Evolutionary conservation across 2,113 vertebrate genomes (phyloP), one percentile per base, ranked within the genome.

Genomic region (Hypocryptadius cinnamomeus): DNA sequence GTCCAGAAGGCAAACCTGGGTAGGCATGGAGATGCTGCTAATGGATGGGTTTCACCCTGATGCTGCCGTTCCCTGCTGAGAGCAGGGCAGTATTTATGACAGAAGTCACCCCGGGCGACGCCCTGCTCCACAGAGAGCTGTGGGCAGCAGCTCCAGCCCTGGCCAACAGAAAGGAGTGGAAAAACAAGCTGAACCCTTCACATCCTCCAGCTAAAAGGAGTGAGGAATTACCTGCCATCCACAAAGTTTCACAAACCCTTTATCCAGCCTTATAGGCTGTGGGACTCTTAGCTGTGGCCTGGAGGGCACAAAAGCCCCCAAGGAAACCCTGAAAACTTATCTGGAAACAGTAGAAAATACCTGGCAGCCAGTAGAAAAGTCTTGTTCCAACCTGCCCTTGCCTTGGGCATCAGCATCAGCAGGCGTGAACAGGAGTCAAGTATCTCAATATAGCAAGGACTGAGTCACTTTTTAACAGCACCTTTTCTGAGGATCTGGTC

Each of bases 361-460:
- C 35, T 37, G 24, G 31, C 33, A 56, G 53, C 53, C 53, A 39
- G 25, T 5, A 28, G 35, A 39, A 27, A 39, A 39, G 90, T 83
- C 92, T 95, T 96, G 95, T 86, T 96, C 84, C 95, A 95, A 94
- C 90, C 74, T 59, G 92, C 77, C 96, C 88, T 85, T 78, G 93
- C 94, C 91, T 73, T 64, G 35, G 88, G 82, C 86, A 90, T 37
- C n/a, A 20, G 81, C 94, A 96, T 37, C 35, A 23, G 80, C 95
- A 96, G 95, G 93, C 59, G 54, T 80, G 95, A 97, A 89, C 79
- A 89, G 87, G 94, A 96, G 74, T 96, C 91, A 96, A 84, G 47
- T 30, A 95, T 42, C 94, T 94, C 96, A 87, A 37, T 14, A 91
- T 79, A 73, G 80, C 53, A 83, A 95, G 92, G 90, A 93, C 23